Conservation (phyloP, 2,888 invertebrate genomes). For the Agrotis segetum region DNA sequence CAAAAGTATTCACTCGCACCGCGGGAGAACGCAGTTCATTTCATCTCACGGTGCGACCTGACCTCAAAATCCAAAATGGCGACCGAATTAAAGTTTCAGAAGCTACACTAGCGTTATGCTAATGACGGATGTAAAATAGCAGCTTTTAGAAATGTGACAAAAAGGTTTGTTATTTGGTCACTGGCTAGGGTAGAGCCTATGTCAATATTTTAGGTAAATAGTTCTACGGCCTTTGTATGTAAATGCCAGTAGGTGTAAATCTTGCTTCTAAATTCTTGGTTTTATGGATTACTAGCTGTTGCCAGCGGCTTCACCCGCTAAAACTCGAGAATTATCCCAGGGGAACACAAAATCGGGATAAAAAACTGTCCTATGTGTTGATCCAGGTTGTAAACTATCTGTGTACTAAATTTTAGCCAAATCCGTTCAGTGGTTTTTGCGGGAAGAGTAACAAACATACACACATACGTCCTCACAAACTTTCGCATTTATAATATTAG, state of each 20-base stretch:
- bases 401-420: no score
- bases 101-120: constrained; percentile 42
- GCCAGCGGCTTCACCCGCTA: no score
- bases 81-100: constrained; percentile 44
- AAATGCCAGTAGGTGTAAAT: neutral
- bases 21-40: constrained; percentile 34
- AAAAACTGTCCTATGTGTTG: no score
- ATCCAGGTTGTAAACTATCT: no score
- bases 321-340: no score
- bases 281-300: neutral
- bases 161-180: constrained; percentile 37
- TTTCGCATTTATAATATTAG: no score
- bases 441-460: no score
- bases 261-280: neutral
- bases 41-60: constrained; percentile 41
- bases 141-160: constrained; percentile 43
- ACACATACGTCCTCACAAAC: no score
- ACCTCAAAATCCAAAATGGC: constrained; percentile 55
- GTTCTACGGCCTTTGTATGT: neutral
- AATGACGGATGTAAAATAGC: constrained; percentile 54
- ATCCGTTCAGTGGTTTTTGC: no score
- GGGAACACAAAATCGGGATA: no score
- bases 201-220: constrained; percentile 37
- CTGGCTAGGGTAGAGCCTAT: constrained; percentile 20
- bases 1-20: constrained; percentile 25